Evolutionary conservation across 2,797 vertebrate species (phyloP), one percentile per base, ranked within the genome.

Genomic region (Pseudochirops corinnae): DNA sequence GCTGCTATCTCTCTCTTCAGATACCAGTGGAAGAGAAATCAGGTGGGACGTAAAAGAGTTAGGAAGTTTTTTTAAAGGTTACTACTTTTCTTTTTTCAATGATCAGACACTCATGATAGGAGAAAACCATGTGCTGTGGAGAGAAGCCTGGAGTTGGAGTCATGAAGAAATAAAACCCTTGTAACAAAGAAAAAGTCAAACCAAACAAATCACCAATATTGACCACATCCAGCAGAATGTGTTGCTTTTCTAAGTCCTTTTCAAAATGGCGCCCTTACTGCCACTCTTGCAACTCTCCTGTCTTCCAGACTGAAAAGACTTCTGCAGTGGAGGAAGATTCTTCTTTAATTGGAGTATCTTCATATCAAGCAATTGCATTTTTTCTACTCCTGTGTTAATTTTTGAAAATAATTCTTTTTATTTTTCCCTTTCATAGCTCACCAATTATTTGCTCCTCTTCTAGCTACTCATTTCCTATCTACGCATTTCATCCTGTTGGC

Each of bases 391-490:
- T 55, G 52, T 1, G 58, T 18, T 82, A 46, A 56, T 91, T 46
- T 56, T 1, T 56, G 60, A 28, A 28, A 90, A 90, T 93, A 13
- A 50, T 92, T 95, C 52, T 91, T 11, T 33, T 62, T 67, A 6
- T 91, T 90, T 93, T 4, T 82, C 16, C 90, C n/a, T 12, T 26
- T 92, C 39, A 87, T 56, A 39, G 3, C n/a, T 53, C 21, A 56
- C 12, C 67, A 74, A 91, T 6, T 31, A 82, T 50, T 93, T 93
- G 13, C 39, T 14, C 62, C 92, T 95, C 93, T 74, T 31, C n/a
- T 74, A 74, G 16, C 67, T 39, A 74, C 14, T 39, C 5, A 60
- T 5, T 5, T 13, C 21, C 3, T 0, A 55, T 0, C 18, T 3
- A 28, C 4, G 1, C 55, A 56, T 94, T 95, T 90, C 56, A 57